A percentile compares a stretch with the other conserved stretches of the same genome.
These are phyloP conservation scores for Pristionchus maxplancki DNA, from an alignment of 2,888 invertebrate genomes.

Conservation along the genomic window DNA sequence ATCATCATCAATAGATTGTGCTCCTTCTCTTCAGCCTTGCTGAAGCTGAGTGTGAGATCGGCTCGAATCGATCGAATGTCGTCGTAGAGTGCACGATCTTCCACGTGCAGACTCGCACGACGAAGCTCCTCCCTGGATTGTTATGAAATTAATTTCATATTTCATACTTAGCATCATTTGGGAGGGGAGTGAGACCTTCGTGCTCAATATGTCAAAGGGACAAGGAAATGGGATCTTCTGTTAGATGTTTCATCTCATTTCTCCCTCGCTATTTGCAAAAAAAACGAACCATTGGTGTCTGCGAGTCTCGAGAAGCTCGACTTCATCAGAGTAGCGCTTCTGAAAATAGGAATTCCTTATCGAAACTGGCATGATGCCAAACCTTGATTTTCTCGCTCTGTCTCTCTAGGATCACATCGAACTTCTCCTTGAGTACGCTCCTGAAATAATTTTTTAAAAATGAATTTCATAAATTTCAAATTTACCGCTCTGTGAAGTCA, in stretches of 20 bases:
- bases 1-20: background rate
- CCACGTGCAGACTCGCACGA: background rate
- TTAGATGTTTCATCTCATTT: too few species aligned
- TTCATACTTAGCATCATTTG: background rate
- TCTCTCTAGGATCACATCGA: background rate
- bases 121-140: background rate
- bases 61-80: background rate
- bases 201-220: too few species aligned
- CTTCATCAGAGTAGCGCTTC: background rate
- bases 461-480: background rate
- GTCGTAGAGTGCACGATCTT: background rate
- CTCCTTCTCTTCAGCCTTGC: background rate
- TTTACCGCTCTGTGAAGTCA: background rate
- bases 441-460: background rate
- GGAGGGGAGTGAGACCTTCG: too few species aligned
- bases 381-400: constrained; percentile 23
- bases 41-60: background rate
- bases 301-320: background rate
- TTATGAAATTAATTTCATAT: background rate
- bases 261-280: too few species aligned
- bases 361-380: background rate
- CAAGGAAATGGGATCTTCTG: too few species aligned
- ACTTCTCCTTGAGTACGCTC: background rate
- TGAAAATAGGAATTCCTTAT: background rate
- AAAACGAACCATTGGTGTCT: background rate